Base-by-base conservation (phyloP, 2,113 vertebrate genomes). In the Nycticryphes semicollaris region DNA sequence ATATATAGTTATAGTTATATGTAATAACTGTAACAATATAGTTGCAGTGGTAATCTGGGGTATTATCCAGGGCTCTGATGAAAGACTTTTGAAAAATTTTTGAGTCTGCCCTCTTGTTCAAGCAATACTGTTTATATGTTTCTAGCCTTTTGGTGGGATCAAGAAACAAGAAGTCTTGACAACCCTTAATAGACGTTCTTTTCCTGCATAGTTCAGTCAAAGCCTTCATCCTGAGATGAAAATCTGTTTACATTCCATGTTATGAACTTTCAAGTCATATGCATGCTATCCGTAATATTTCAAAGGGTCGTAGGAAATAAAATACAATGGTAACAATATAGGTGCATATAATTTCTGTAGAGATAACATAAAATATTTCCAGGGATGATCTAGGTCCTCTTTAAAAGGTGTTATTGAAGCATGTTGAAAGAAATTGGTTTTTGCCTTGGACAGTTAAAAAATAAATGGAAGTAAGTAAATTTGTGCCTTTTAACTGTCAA, bases 381-480 rank as follows among this genome's bases (percentile, higher is more conserved):
- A 56, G 22, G 16, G 6, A 9, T 77, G 50, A 86, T 81, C n/a
- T 70, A 79, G 16, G 30, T 54, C 33, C 8, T 74, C 47, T 94
- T 91, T 78, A 86, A 91, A 60, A 81, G 6, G 3, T n/a, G 14
- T n/a, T 84, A 30, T 43, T 86, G 59, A 84, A 86, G 27, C n/a
- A 43, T 31, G 25, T 50, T 67, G 33, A 67, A 92, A 81, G 20
- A 95, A 84, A 88, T 84, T 83, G n/a, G 9, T 83, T 87, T 94
- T n/a, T 80, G 23, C 19, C 43, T 78, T 3, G 6, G 16, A 87
- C 8, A 53, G 24, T 80, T 81, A 88, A 90, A 73, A 87, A 92
- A 70, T 59, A 93, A 92, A 96, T 93, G 28, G 11, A 78, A 89
- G 57, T 67, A 70, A 86, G 18, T 89, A 89, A 94, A 86, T 94